A percentile compares a stretch with the other conserved stretches of the same genome.
Conservation (phyloP, 2,797 vertebrate species). For the Gymnocypris eckloni region DNA sequence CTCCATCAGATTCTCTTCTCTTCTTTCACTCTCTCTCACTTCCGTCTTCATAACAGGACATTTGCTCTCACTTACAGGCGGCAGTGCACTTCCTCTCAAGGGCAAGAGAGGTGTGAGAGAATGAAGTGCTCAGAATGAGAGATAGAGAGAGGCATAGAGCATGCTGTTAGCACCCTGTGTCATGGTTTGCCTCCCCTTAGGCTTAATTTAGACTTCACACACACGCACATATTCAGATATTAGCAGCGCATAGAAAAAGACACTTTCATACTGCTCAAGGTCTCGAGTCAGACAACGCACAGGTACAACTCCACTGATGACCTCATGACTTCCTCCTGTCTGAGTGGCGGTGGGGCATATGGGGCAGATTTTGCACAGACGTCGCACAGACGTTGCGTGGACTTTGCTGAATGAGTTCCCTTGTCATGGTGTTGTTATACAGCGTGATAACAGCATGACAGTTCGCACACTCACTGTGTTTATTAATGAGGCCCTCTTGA, state of each 20-base stretch:
- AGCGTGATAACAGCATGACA: slow-evolving; percentile 84
- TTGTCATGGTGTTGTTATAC: slow-evolving; percentile 80
- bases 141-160: slow-evolving; percentile 33
- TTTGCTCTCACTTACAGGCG: slow-evolving; percentile 65
- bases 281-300: not conserved
- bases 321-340: slow-evolving; percentile 11
- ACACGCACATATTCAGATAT: slow-evolving; percentile 35
- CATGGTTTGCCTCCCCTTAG: slow-evolving; percentile 49
- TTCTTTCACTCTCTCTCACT: slow-evolving; percentile 59
- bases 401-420: slow-evolving; percentile 80
- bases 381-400: slow-evolving; percentile 86
- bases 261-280: not conserved
- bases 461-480: slow-evolving; percentile 70
- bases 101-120: slow-evolving; percentile 81
- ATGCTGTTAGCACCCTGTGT: slow-evolving; percentile 44
- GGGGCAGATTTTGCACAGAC: slow-evolving; percentile 82
- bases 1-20: slow-evolving; percentile 33
- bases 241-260: not conserved
- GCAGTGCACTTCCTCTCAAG: slow-evolving; percentile 72
- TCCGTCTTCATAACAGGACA: slow-evolving; percentile 66
- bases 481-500: slow-evolving; percentile 65
- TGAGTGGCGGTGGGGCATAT: slow-evolving; percentile 73
- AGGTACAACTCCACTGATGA: slow-evolving; percentile 36
- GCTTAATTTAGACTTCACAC: slow-evolving; percentile 54
- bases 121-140: slow-evolving; percentile 73